Base-by-base conservation (phyloP, 35 echinoderm and acorn worm genomes). In the Ptychodera flava region DNA sequence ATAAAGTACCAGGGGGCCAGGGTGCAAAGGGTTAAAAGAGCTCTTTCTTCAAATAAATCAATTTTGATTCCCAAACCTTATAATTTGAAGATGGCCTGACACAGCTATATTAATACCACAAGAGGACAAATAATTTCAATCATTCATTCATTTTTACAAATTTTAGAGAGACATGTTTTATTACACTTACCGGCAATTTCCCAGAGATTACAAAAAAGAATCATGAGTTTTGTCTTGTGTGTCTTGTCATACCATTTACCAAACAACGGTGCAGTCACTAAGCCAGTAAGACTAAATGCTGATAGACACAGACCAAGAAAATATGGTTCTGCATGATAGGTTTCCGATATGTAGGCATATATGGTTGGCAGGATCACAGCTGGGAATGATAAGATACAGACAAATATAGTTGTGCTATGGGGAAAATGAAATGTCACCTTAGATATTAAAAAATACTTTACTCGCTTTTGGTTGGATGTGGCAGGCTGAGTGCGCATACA, bases 161-260 rank as follows among this genome's bases (percentile, higher is more conserved):
- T n/a, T n/a, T n/a, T n/a, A n/a, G n/a, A n/a, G n/a, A n/a, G n/a
- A n/a, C n/a, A n/a, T n/a, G n/a, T n/a, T n/a, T n/a, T n/a, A n/a
- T n/a, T n/a, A n/a, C n/a, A 90, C 92, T 93, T 83, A 97, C 95
- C 95, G 79, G 33, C 92, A 87, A 97, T 97, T 88, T 97, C 95
- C 80, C 87, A 97, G 36, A 90, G 78, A 80, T 97, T 97, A 28
- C 92, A 92, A 88, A 97, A 91, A 16, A 97, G 77, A 36, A 97
- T 85, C 34, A 98, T 93, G 34, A 88, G 22, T 86, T 98, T 98
- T 29, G 95, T 98, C 45, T 92, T 94, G 31, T 85, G 80, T 12
- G 85, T 83, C 36, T 86, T 91, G 45, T 98, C 96, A 36, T 99
- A 90, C 53, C 78, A 79, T 83, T 92, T 33, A 31, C 96, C 96